Evolutionary conservation across 2,113 vertebrate genomes (phyloP).

Genomic region (Athene cunicularia): DNA sequence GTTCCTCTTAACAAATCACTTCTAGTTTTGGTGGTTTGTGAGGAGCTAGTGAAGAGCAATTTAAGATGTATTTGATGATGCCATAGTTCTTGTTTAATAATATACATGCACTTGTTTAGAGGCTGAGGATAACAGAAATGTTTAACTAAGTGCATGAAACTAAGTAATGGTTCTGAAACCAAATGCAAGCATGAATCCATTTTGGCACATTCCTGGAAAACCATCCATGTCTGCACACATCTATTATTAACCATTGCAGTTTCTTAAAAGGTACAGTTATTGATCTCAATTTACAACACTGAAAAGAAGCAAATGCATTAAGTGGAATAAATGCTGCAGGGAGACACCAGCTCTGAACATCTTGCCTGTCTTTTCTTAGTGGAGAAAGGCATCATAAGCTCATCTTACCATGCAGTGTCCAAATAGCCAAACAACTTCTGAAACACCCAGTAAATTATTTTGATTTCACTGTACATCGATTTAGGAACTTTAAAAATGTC

Average conservation of each 20-base stretch:
- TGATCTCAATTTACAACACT: not conserved
- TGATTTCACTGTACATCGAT: not conserved
- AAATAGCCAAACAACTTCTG: not conserved
- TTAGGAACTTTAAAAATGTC: not conserved
- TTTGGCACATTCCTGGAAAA: not conserved
- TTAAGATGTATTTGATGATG: not conserved
- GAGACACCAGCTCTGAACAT: not conserved
- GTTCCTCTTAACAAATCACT: not conserved
- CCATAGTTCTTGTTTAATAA: not conserved
- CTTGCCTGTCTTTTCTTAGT: not conserved
- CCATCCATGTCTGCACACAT: not conserved
- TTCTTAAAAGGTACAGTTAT: not conserved
- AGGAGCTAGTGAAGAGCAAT: not conserved
- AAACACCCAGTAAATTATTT: not conserved
- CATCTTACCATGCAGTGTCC: not conserved
- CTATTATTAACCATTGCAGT: not conserved
- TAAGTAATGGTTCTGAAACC: not conserved
- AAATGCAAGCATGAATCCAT: not conserved
- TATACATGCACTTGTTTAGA: not conserved
- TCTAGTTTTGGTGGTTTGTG: not conserved
- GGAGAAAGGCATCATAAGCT: not conserved
- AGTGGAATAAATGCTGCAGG: not conserved
- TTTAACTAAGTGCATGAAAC: not conserved
- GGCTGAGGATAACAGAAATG: not conserved
- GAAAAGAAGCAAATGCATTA: not conserved